Percentiles rank a stretch among this genome's conserved stretches.
Evolutionary conservation across 2,888 invertebrate species (phyloP).

Genomic region (Ormyrus labotus): DNA sequence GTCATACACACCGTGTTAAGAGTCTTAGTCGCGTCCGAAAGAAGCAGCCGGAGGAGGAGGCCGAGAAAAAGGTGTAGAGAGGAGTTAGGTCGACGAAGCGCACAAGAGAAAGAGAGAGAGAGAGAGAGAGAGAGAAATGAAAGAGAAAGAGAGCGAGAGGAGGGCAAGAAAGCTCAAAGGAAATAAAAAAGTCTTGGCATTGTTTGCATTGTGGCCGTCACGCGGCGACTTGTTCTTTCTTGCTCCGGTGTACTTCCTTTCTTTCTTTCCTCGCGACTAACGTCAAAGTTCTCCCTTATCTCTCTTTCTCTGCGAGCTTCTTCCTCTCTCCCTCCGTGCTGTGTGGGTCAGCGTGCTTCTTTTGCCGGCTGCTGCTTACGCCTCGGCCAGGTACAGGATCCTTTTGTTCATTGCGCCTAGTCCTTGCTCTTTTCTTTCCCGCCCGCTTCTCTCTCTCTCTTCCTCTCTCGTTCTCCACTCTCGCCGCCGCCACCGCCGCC

Average conservation of each 20-base stretch:
- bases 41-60: slow-evolving; percentile 11
- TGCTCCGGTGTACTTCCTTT: slow-evolving; percentile 30
- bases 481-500: too few species aligned
- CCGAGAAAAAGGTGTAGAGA: not conserved
- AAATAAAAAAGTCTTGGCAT: slow-evolving; percentile 38
- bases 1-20: slow-evolving; percentile 23
- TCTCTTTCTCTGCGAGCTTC: not conserved
- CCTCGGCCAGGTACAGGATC: slow-evolving; percentile 25
- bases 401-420: slow-evolving; percentile 41
- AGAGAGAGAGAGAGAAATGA: not conserved
- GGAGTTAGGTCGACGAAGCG: not conserved
- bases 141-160: not conserved
- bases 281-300: slow-evolving; percentile 36
- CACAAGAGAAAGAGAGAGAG: not conserved
- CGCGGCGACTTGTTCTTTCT: slow-evolving; percentile 47
- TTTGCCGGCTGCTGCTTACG: slow-evolving; percentile 15
- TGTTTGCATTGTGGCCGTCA: slow-evolving; percentile 58
- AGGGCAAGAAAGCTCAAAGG: slow-evolving; percentile 22
- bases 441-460: slow-evolving; percentile 30
- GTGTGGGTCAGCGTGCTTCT: slow-evolving; percentile 18
- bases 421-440: slow-evolving; percentile 58
- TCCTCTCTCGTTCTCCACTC: too few species aligned
- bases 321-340: not conserved
- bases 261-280: slow-evolving; percentile 42
- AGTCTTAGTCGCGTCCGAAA: slow-evolving; percentile 2